These are phyloP conservation scores for Myocastor coypus DNA, from an alignment of 2,113 vertebrate species.

Conservation along the genomic window DNA sequence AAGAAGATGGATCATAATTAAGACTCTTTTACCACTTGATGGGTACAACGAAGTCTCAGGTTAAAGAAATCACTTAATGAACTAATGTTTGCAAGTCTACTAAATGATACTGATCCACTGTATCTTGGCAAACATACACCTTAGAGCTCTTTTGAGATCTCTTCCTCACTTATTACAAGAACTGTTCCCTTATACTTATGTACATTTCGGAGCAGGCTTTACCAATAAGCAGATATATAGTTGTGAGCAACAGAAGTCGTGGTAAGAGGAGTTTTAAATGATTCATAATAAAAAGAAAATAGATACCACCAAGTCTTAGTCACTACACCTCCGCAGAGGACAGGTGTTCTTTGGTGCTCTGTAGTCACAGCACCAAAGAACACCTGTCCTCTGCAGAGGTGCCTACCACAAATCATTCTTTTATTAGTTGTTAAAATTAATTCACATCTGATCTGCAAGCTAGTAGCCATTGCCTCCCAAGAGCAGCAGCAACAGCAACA, in stretches of 20 bases:
- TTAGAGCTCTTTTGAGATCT: conserved; percentile 65
- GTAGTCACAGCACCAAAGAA: conserved; percentile 67
- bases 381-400: conserved; percentile 32
- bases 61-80: conserved; percentile 31
- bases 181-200: conserved; percentile 77
- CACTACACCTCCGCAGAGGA: too few relatives aligned
- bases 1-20: not conserved
- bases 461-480: not conserved
- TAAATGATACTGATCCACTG: not conserved
- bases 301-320: conserved; percentile 66
- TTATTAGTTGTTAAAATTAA: not conserved
- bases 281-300: conserved; percentile 70
- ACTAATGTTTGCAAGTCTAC: conserved; percentile 38
- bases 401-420: conserved; percentile 30
- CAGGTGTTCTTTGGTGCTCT: too few relatives aligned
- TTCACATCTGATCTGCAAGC: not conserved
- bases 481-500: not conserved
- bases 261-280: conserved; percentile 79
- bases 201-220: conserved; percentile 76
- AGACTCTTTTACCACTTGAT: not conserved
- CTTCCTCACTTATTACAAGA: conserved; percentile 69
- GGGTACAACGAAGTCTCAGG: not conserved
- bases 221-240: conserved; percentile 71
- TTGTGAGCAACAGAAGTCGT: conserved; percentile 68
- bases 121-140: conserved; percentile 54